Evolutionary conservation across 2,888 invertebrate species (phyloP).

Genomic region (Acanthosoma haemorrhoidale): DNA sequence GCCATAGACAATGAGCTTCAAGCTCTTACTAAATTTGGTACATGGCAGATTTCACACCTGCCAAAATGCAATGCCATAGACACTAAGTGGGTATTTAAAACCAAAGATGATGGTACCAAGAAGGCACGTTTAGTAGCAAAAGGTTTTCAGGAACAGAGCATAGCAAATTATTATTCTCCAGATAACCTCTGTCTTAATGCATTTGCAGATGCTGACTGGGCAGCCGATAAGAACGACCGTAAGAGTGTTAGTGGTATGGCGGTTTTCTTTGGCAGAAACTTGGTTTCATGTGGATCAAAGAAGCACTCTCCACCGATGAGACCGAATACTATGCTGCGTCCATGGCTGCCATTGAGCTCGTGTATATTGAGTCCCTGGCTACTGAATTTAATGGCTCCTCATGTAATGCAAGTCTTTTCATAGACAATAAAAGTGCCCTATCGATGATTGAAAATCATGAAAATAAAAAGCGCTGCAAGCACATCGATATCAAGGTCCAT

Average conservation of each 20-base stretch:
- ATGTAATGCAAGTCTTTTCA: neutral
- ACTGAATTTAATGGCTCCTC: too few relatives aligned
- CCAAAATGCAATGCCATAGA: neutral
- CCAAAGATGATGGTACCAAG: constrained; percentile 32
- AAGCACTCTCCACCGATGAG: constrained; percentile 29
- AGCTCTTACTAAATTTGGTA: neutral
- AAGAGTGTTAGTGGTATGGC: constrained; percentile 31
- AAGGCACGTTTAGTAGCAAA: constrained; percentile 31
- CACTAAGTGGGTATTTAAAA: constrained; percentile 15
- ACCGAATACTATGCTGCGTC: neutral
- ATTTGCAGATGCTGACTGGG: constrained; percentile 35
- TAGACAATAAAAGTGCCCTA: too few relatives aligned
- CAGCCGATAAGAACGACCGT: constrained; percentile 23
- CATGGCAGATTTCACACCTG: neutral
- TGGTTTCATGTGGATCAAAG: constrained; percentile 21
- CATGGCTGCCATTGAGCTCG: neutral
- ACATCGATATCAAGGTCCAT: too few relatives aligned
- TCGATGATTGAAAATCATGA: too few relatives aligned
- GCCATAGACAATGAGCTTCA: too few relatives aligned
- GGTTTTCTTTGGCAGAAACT: constrained; percentile 22
- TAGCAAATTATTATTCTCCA: constrained; percentile 2
- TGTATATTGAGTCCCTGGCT: neutral
- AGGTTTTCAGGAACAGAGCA: constrained; percentile 12
- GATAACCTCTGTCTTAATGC: too few relatives aligned
- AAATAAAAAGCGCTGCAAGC: too few relatives aligned